Conservation (phyloP, 2,797 vertebrate genomes). For the Artibeus lituratus region DNA sequence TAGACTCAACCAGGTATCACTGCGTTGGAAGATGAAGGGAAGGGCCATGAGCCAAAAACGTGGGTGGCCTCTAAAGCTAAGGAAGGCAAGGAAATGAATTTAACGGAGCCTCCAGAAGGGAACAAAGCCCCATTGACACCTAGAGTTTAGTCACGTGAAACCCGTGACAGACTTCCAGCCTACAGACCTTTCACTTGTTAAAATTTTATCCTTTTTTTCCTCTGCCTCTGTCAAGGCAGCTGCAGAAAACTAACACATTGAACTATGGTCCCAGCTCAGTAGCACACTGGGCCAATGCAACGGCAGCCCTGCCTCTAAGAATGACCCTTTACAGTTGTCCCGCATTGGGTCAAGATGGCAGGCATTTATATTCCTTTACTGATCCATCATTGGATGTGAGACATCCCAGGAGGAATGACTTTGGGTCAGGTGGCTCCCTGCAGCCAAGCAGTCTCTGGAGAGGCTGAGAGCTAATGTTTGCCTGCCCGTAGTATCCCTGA, state of each 20-base stretch:
- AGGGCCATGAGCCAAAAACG: background rate
- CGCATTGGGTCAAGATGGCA: too few relatives aligned
- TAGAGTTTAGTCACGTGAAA: background rate
- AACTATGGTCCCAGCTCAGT: background rate
- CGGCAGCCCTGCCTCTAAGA: background rate
- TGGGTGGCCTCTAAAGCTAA: background rate
- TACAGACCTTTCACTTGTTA: background rate
- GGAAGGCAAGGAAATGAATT: background rate
- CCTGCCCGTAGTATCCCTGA: too few relatives aligned
- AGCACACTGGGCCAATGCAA: background rate
- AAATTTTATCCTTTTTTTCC: background rate
- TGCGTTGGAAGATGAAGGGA: background rate
- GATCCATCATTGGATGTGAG: too few relatives aligned
- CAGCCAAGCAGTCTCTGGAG: background rate
- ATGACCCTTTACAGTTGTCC: too few relatives aligned
- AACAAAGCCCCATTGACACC: background rate
- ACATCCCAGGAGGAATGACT: background rate
- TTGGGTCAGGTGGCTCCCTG: background rate
- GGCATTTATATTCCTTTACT: background rate
- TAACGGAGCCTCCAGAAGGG: background rate
- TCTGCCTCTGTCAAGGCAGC: background rate
- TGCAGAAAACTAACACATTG: background rate
- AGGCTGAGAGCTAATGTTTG: background rate
- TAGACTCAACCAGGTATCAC: fast-evolving
- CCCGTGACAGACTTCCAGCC: background rate